Evolutionary conservation across 2,888 invertebrate species (phyloP).

Genomic region (Aporophyla nigra): DNA sequence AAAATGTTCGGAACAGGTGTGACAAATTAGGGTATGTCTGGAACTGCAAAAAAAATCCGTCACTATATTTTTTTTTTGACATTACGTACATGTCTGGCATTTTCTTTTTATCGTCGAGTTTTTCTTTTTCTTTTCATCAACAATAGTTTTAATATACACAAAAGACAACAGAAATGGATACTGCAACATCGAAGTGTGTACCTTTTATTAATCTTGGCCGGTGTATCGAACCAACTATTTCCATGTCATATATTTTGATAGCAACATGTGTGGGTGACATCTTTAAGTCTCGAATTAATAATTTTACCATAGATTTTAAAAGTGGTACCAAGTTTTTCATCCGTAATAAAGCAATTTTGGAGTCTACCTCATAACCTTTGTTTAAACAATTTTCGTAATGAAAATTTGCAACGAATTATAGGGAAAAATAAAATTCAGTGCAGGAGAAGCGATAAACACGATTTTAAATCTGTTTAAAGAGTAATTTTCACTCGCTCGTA

Average conservation of each 20-base stretch:
- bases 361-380: neutral
- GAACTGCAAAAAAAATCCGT: too few species aligned
- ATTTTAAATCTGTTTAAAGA: neutral
- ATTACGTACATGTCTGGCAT: too few species aligned
- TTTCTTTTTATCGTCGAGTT: too few species aligned
- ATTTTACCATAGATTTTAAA: neutral
- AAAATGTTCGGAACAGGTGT: too few species aligned
- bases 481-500: conserved; percentile 16
- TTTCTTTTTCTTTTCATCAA: too few species aligned
- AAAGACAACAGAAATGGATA: too few species aligned
- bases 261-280: neutral
- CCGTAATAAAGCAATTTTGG: neutral
- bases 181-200: too few species aligned
- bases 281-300: neutral
- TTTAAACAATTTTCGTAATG: neutral
- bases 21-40: too few species aligned
- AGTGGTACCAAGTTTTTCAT: neutral
- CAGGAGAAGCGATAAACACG: neutral
- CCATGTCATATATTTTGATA: neutral
- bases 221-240: neutral
- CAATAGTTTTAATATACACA: too few species aligned
- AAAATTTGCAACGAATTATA: neutral
- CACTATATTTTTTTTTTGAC: too few species aligned
- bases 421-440: conserved; percentile 1
- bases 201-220: too few species aligned